These are phyloP conservation scores for Tetanocera ferruginea DNA, from an alignment of 2,888 invertebrate species.

Conservation along the genomic window DNA sequence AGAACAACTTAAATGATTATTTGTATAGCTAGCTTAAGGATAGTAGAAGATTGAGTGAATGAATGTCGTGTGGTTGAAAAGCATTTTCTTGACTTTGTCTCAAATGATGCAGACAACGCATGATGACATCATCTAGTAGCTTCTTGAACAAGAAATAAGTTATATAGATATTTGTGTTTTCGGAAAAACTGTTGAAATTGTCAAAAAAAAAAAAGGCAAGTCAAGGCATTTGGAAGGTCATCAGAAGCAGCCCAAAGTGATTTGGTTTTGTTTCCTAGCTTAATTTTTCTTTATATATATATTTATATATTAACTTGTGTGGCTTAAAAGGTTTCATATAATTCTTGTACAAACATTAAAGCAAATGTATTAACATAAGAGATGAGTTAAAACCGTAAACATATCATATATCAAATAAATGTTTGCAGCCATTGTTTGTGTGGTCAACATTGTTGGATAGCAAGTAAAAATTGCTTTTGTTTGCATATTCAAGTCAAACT, in stretches of 20 bases:
- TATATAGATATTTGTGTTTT: background rate
- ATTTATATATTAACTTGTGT: background rate
- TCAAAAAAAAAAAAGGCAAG: background rate
- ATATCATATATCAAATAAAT: slow-evolving; percentile 10
- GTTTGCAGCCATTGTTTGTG: background rate
- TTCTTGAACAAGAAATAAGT: background rate
- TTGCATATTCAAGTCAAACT: too few relatives aligned
- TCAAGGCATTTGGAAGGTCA: background rate
- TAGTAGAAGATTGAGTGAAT: background rate
- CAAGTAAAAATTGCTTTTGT: too few relatives aligned
- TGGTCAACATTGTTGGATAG: background rate
- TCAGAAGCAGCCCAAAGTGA: background rate
- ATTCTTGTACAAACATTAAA: background rate
- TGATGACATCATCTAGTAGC: background rate
- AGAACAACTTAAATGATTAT: background rate
- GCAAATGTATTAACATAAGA: background rate
- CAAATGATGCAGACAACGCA: background rate
- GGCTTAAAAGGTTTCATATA: background rate
- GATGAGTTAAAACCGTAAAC: background rate
- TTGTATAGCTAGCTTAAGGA: background rate
- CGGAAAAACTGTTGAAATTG: background rate
- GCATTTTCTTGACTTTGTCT: background rate
- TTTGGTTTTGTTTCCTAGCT: background rate
- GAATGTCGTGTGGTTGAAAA: background rate
- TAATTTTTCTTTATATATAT: background rate